phyloP scores from a whole-genome alignment of 2,113 vertebrate genomes.

The Sander lucioperca region DNA sequence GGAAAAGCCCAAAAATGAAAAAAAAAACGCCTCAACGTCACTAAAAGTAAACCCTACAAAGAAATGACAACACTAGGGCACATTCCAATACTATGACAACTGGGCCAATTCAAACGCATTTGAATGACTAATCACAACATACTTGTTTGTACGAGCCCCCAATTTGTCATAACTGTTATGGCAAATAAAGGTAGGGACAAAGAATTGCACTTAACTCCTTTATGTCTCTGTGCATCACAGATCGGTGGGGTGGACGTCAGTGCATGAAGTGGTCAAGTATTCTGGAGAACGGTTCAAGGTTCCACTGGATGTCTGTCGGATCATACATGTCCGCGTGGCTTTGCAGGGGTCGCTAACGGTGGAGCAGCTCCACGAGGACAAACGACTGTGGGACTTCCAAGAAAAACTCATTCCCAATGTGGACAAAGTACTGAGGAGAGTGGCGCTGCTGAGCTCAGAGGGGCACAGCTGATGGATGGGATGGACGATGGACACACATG shows the following conservation, averaged over 20 bases:
- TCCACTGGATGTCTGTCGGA: conserved; percentile 44
- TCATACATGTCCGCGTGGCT: conserved; percentile 56
- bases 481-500: neutral
- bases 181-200: too few species aligned
- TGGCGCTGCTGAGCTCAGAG: conserved; percentile 30
- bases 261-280: conserved; percentile 62
- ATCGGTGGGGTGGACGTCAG: conserved; percentile 68
- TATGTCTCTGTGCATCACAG: conserved; percentile 33
- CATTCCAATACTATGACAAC: neutral
- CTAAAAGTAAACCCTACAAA: too few species aligned
- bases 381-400: conserved; percentile 72
- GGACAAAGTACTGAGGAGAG: conserved; percentile 45
- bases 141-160: neutral
- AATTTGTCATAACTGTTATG: neutral
- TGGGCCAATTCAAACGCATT: neutral
- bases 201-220: neutral
- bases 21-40: too few species aligned
- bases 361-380: conserved; percentile 64
- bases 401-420: conserved; percentile 62
- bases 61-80: neutral
- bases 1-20: too few species aligned
- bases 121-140: neutral
- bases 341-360: conserved; percentile 6
- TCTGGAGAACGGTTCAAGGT: conserved; percentile 28
- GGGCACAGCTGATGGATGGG: neutral